Base-by-base conservation (phyloP, 2,888 invertebrate species). In the Parapristionchus giblindavisi region DNA sequence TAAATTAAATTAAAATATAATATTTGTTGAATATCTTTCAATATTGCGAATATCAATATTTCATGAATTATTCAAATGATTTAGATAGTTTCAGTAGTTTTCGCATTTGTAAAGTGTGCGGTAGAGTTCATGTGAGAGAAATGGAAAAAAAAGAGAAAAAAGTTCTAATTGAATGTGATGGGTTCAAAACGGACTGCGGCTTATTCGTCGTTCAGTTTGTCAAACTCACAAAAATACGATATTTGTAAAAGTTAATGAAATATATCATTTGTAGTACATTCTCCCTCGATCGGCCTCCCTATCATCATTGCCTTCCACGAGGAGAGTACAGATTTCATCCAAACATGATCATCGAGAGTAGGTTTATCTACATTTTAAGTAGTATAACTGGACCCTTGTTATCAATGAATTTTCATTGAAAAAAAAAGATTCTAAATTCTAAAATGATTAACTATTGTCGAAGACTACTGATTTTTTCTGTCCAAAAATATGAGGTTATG, bases 281-380 rank as follows among this genome's bases (percentile, higher is more conserved):
- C 61, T 61, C 8, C 73, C 60, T 17, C 73, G 61, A 2, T 51
- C 61, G 24, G 60, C 73, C 38, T 73, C 73, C 0, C 36, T 73
- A 3, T 61, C 61, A 34, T 52, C 60, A 4, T 51, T 61, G 1
- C 51, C 40, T 3, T 60, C 73, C 1, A 73, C 60, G 32, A 51
- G 73, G 40, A 43, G 61, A 38, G 61, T 61, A 34, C 73, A 73
- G 52, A 60, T 61, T 36, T n/a, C 51, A 14, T 4, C 36, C n/a
- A 73, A 61, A 17, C 27, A 40, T 58, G 56, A 72, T n/a, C n/a
- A n/a, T 34, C 27, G 72, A 38, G 72, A 61, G 73, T 60, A 21
- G 29, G 66, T 43, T 43, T 52, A n/a, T n/a, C 21, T 24, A 52
- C 52, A 52, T 61, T 61, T 36, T 61, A 38, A 34, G 24, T 3